Evolutionary conservation across 2,797 vertebrate species (phyloP).

Genomic region (Dallia pectoralis): DNA sequence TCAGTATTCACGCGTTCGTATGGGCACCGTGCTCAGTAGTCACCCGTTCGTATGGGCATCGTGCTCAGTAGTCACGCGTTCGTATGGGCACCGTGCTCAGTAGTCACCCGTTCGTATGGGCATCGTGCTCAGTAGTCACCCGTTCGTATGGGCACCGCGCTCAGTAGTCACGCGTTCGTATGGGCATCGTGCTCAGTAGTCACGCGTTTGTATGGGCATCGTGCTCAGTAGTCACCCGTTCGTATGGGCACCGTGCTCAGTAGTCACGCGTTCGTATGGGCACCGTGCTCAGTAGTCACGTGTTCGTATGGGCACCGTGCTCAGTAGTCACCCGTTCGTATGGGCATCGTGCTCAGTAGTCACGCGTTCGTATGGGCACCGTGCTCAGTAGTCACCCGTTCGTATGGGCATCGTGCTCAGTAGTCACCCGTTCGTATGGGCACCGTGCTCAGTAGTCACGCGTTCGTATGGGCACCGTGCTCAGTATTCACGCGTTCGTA

Average conservation of each 20-base stretch:
- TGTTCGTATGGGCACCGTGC: conserved; percentile 81
- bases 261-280: conserved; percentile 82
- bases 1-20: conserved; percentile 84
- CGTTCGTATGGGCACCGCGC: conserved; percentile 81
- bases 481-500: conserved; percentile 84
- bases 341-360: conserved; percentile 83
- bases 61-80: conserved; percentile 83
- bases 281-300: conserved; percentile 84
- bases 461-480: conserved; percentile 81
- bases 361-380: conserved; percentile 82
- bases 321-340: conserved; percentile 84
- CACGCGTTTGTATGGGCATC: conserved; percentile 82
- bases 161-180: conserved; percentile 84
- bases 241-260: conserved; percentile 83
- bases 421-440: conserved; percentile 82
- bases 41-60: conserved; percentile 82
- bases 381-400: conserved; percentile 83
- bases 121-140: conserved; percentile 84
- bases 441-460: conserved; percentile 84
- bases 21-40: conserved; percentile 83
- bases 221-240: conserved; percentile 83
- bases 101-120: conserved; percentile 82
- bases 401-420: conserved; percentile 83
- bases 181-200: conserved; percentile 83
- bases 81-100: conserved; percentile 83